These are phyloP conservation scores for Drosophila kikkawai DNA, from an alignment of 1,140 invertebrate species.

Conservation along the genomic window DNA sequence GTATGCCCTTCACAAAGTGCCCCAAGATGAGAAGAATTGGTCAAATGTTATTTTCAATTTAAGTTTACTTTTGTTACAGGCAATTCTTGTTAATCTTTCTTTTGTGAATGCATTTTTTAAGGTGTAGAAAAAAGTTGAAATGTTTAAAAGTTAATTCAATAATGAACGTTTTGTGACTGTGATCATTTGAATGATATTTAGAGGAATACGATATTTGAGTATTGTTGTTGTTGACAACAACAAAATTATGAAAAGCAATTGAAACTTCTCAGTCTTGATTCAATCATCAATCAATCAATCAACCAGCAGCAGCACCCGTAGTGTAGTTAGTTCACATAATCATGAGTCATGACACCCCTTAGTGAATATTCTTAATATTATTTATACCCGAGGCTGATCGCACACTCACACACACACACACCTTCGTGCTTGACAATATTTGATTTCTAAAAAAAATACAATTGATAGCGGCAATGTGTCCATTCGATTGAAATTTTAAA, in stretches of 20 bases:
- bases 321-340: constrained; percentile 29
- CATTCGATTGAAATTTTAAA: constrained; percentile 10
- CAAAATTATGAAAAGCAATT: constrained; percentile 68
- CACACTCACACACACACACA: constrained; percentile 11
- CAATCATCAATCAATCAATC: constrained; percentile 37
- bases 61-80: constrained; percentile 9
- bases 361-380: constrained; percentile 8
- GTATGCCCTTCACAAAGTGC: constrained; percentile 73
- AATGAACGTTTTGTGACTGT: constrained; percentile 81
- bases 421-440: constrained; percentile 77
- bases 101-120: not conserved
- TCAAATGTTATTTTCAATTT: constrained; percentile 9
- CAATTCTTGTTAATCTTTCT: not conserved
- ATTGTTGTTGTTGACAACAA: constrained; percentile 49
- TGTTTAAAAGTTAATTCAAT: constrained; percentile 45
- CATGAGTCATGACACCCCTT: constrained; percentile 3
- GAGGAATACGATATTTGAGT: constrained; percentile 50
- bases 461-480: not conserved
- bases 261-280: constrained; percentile 45
- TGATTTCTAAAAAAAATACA: constrained; percentile 56
- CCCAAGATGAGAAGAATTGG: constrained; percentile 55
- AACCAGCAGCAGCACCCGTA: constrained; percentile 38
- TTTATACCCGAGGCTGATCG: constrained; percentile 30
- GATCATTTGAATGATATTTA: constrained; percentile 76
- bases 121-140: constrained; percentile 27